Base-by-base conservation (phyloP, 2,888 invertebrate genomes). In the Ferdinandea cuprea region DNA sequence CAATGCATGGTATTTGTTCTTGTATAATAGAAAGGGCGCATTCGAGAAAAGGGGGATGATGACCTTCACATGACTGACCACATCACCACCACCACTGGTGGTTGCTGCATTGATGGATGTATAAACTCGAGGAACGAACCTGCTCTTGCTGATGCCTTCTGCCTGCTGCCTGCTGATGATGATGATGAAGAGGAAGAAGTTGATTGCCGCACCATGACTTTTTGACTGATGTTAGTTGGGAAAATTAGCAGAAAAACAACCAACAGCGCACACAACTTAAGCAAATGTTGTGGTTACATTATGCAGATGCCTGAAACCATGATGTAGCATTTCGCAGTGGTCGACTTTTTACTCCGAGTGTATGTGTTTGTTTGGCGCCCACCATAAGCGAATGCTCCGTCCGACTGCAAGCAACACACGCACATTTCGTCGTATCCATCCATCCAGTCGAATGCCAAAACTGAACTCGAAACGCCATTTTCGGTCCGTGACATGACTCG, bases 41-140 rank as follows among this genome's bases (percentile, higher is more conserved):
- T 61, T 72, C 25, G 7, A 35, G 37, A 21, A 21, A 21, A 21
- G 35, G 58, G 73, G 79, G 58, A 61, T 79, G 79, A 52, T 73
- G 79, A 80, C 73, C 79, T 80, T 80, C 68, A 56, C 35, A 69
- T 61, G 61, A 80, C 61, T 63, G 68, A 80, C 79, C 79, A 80
- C 40, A n/a, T n/a, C n/a, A n/a, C n/a, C 66, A 65, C 66, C 44
- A 48, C 66, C 61, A 40, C 69, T 58, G 69, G 58, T 58, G 71
- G 61, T 37, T 52, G 56, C 80, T 52, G 56, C 80, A 81, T 76
- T 76, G 81, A 76, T 81, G 81, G 81, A 81, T 81, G 81, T 71
- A 71, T 71, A 59, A 66, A 71, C 65, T 76, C 37, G 13, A 46
- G 30, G 11, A 63, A 66, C 52, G 42, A 37, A 65, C 48, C 7